Base-by-base conservation (phyloP, 2,888 invertebrate species). In the Pristionchus arcanus region DNA sequence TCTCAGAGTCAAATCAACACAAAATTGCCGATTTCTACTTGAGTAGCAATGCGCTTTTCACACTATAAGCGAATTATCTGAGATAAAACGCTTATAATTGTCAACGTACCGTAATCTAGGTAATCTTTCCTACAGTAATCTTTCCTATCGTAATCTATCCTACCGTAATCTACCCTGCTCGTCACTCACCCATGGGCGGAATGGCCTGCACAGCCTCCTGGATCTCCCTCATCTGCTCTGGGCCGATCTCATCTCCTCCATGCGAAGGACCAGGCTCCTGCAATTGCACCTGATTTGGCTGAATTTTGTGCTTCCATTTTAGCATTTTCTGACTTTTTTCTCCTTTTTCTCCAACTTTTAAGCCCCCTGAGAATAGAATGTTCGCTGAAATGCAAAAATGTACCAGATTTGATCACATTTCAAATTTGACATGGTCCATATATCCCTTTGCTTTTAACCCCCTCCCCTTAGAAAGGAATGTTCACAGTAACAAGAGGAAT, bases 121-220 rank as follows among this genome's bases (percentile, higher is more conserved):
- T 59, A 9, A 59, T 19, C 21, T 55, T 5, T 19, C 19, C 5
- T 21, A 16, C 5, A 55, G 15, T 2, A 16, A 55, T 19, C 19
- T 13, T 11, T 16, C 16, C 21, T 63, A 63, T 3, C 55, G 55
- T 21, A n/a, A 49, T 49, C 42, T n/a, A 63, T 3, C 16, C 28
- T 68, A 68, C 74, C 74, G 34, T 74, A 74, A 19, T 37, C 74
- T 5, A 19, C 71, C 16, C 28, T 49, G 21, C 34, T 34, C 4
- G 28, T 2, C 25, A 68, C 87, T 68, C 4, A 87, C 87, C 66
- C 42, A 87, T 66, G 66, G 87, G 87, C 7, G 87, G 87, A 31
- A 87, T 87, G n/a, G 66, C 66, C 25, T 63, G 68, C 4, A 87
- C 87, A 2, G 87, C 87, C 31, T 87, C 68, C n/a, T 87, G 49